Evolutionary conservation across 1,140 invertebrate species (phyloP), one percentile per base, ranked within the genome.

Genomic region (Zaprionus inermis): DNA sequence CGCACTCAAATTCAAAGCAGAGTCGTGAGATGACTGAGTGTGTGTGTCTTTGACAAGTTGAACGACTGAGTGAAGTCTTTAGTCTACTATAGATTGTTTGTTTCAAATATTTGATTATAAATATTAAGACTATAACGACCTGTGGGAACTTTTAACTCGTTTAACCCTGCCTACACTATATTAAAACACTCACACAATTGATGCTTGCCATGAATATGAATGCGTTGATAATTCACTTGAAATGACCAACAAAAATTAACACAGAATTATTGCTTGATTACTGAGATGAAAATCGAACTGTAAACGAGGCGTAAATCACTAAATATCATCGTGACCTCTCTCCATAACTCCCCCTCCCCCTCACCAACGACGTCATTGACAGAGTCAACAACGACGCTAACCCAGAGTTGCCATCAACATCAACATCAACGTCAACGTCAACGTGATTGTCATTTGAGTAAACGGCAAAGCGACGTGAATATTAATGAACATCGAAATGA

Each of bases 401-500:
- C 38, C 38, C 7, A 44, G 38, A n/a, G n/a, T 16, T 6, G 6
- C 6, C 14, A 6, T 36, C 34, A 12, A 10, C 44, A 12, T 49
- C 46, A 38, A 32, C 46, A 32, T 60, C 44, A 14, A 51, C 44
- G 65, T 52, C 55, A 58, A 41, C 69, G 52, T 57, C 69, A 57
- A 22, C 38, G 41, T 38, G 38, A 55, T 65, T 56, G 36, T 7
- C 41, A 41, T 28, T 20, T 71, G 61, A 57, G 61, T 56, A 66
- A 65, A 38, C 41, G 60, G 60, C 38, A 38, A 66, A 66, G 41
- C 54, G 63, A 54, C 49, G 44, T 38, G 46, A 65, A 66, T 66
- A 63, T 66, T 71, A 71, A 71, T 70, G 58, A 49, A 32, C 60
- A 71, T 46, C 36, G 20, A 56, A 71, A 44, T 69, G 57, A 24